Conservation (phyloP, 1,140 invertebrate species). For the Drosophila seguyi region DNA sequence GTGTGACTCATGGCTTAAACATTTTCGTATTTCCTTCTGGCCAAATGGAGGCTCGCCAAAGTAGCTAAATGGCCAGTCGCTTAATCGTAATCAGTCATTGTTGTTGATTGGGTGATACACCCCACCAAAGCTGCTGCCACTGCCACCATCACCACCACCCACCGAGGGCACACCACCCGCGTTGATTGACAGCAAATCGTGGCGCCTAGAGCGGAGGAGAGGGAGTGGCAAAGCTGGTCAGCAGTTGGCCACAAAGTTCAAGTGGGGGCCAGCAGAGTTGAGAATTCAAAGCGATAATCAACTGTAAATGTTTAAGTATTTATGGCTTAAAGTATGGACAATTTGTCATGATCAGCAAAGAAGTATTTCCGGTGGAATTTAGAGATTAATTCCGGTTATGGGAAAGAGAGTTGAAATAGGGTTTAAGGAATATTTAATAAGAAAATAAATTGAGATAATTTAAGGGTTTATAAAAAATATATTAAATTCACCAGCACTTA, state of each 20-base stretch:
- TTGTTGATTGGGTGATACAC: conserved; percentile 49
- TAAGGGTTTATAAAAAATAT: neutral
- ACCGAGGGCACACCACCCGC: conserved; percentile 10
- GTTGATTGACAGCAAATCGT: conserved; percentile 47
- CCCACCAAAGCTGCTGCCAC: neutral
- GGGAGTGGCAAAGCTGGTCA: conserved; percentile 49
- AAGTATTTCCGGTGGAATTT: conserved; percentile 1
- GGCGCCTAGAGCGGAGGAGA: conserved; percentile 27
- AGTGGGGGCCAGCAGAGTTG: conserved; percentile 45
- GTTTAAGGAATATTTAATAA: neutral
- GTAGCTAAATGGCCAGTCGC: conserved; percentile 29
- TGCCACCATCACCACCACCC: neutral
- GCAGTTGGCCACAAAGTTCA: conserved; percentile 64
- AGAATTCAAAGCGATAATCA: conserved; percentile 37
- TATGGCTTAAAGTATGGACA: neutral
- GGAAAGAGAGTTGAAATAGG: neutral
- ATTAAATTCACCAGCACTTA: neutral
- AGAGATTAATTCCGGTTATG: neutral
- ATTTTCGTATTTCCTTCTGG: conserved; percentile 32
- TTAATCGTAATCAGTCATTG: conserved; percentile 67
- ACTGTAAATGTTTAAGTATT: conserved; percentile 9
- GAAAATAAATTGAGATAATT: neutral
- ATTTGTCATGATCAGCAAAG: neutral
- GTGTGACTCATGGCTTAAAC: conserved; percentile 26
- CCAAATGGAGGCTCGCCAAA: conserved; percentile 56